Evolutionary conservation across 2,888 invertebrate genomes (phyloP), one percentile per base, ranked within the genome.

Genomic region (Pyrochroa serraticornis): DNA sequence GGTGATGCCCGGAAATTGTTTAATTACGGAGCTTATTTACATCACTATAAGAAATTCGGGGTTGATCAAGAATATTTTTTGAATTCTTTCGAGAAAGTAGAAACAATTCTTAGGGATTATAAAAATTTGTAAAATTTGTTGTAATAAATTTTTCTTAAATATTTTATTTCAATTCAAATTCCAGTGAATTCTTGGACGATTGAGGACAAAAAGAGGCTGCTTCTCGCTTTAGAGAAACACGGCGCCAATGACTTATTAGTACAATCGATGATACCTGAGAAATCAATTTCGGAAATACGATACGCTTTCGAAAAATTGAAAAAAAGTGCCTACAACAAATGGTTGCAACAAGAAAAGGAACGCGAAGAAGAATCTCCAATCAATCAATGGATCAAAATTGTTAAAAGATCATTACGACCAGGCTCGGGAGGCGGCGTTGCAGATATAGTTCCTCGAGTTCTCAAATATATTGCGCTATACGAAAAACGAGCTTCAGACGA

Each of bases 1-100:
- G 74, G 75, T 6, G 81, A 81, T 64, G 81, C 82, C 2, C 82
- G 81, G 82, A 78, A 73, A 50, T 73, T 79, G 51, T 84, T 81
- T 66, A 73, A 75, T 1, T 76, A 81, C 68, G 77, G 77, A 32
- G 82, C 83, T 6, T 83, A 80, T 71, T 67, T 83, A 34, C 83
- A 84, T 73, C 82, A 82, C 56, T 84, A 83, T 65, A 76, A 76
- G 60, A 79, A 81, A 58, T 81, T 75, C 67, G 80, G 79, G 33
- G 67, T 83, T 34, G 78, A 79, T 58, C 80, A 82, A 36, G 75
- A 80, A 35, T 79, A 81, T 60, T 82, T 84, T 69, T 66, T 79
- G 39, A 71, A 77, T 60, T 76, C 81, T n/a, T 84, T 84, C 71
- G 78, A 81, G 35, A 77, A 76, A 67, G 61, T 82, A 57, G 82